Percentiles rank a stretch among this genome's conserved stretches.
These are phyloP conservation scores for Riparia riparia DNA, from an alignment of 2,113 vertebrate genomes.

Conservation along the genomic window DNA sequence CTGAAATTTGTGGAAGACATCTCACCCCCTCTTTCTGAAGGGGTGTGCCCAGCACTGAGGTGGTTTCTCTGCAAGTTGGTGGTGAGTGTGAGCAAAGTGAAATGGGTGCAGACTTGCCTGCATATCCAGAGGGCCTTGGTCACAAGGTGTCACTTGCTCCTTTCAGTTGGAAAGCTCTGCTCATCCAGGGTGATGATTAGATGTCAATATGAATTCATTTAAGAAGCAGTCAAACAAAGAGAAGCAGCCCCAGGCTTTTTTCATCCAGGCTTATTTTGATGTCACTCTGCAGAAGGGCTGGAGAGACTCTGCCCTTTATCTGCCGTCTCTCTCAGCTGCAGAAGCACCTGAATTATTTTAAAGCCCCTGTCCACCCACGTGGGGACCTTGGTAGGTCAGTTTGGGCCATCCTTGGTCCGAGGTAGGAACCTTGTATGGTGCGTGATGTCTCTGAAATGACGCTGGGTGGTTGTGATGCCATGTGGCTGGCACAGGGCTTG, in stretches of 20 bases:
- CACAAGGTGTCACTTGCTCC: not conserved
- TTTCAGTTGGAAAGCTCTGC: not conserved
- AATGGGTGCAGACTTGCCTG: not conserved
- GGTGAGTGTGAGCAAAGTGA: not conserved
- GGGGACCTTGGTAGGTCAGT: not conserved
- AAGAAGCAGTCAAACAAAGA: not conserved
- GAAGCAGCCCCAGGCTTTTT: not conserved
- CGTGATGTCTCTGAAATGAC: accelerated
- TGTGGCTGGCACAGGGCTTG: not conserved
- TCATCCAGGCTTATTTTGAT: not conserved
- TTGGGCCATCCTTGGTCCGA: not conserved
- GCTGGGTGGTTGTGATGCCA: not conserved
- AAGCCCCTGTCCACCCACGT: accelerated
- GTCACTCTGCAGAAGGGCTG: not conserved
- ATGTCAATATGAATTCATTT: not conserved
- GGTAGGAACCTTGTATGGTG: not conserved
- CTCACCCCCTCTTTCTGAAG: not conserved
- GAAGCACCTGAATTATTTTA: not conserved
- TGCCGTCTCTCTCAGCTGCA: not conserved
- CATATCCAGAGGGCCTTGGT: not conserved
- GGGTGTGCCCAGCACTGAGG: not conserved
- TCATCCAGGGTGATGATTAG: not conserved
- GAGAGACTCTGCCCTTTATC: not conserved
- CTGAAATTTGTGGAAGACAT: accelerated
- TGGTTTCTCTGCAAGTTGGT: not conserved